Percentiles rank a stretch among this genome's conserved stretches.
Evolutionary conservation across 2,888 invertebrate species (phyloP).

Genomic region (Argyra leucocephala): DNA sequence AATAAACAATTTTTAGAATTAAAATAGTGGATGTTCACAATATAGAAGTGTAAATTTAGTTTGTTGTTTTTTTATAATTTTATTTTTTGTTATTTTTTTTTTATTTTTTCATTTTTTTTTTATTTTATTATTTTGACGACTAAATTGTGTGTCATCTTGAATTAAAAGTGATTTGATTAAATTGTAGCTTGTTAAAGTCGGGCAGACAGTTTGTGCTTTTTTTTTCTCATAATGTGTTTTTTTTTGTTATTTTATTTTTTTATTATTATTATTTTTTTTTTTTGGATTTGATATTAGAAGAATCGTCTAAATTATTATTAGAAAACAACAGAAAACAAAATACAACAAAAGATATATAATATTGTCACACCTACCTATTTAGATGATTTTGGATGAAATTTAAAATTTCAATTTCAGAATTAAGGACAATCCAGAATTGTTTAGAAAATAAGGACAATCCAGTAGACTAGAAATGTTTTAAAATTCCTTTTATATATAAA

Average conservation of each 20-base stretch:
- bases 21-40: background rate
- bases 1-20: background rate
- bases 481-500: too few relatives aligned
- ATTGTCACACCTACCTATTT: too few relatives aligned
- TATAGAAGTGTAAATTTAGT: background rate
- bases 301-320: too few relatives aligned
- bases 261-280: background rate
- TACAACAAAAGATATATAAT: too few relatives aligned
- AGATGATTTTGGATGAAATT: too few relatives aligned
- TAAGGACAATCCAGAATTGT: too few relatives aligned
- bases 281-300: background rate
- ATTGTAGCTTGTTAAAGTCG: background rate
- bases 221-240: background rate
- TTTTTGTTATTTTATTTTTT: background rate
- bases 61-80: background rate
- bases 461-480: too few relatives aligned
- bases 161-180: conserved; percentile 1
- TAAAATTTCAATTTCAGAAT: too few relatives aligned
- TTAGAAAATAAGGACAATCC: too few relatives aligned
- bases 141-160: conserved; percentile 4
- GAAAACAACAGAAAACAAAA: too few relatives aligned
- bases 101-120: too few relatives aligned
- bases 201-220: background rate
- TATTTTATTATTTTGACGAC: background rate
- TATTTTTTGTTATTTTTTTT: too few relatives aligned